A percentile compares a stretch with the other conserved stretches of the same genome.
These are phyloP conservation scores for Magallana angulata DNA, from an alignment of 1,140 invertebrate genomes.

Conservation along the genomic window DNA sequence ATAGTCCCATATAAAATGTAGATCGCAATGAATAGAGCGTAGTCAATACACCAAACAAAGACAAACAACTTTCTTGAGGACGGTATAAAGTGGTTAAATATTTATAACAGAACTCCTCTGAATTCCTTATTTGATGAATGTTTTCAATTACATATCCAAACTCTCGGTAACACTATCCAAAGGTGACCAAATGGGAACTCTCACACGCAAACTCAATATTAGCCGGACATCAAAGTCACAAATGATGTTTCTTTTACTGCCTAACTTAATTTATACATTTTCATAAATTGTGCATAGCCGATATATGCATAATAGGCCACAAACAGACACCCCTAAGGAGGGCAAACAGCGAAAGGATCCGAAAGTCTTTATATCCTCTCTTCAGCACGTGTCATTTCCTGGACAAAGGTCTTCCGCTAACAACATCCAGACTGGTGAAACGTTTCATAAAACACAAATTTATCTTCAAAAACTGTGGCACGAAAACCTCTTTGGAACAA, in stretches of 20 bases:
- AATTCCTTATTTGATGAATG: slow-evolving; percentile 34
- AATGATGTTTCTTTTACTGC: slow-evolving; percentile 28
- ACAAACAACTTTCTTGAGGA: slow-evolving; percentile 35
- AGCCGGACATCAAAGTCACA: slow-evolving; percentile 32
- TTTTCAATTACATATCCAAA: slow-evolving; percentile 37
- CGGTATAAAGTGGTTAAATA: slow-evolving; percentile 36
- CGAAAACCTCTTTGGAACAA: slow-evolving; percentile 37
- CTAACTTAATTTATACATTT: slow-evolving; percentile 37
- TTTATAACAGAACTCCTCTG: slow-evolving; percentile 11
- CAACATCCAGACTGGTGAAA: slow-evolving; percentile 32
- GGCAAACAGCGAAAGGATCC: slow-evolving; percentile 5
- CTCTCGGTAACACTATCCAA: slow-evolving; percentile 17
- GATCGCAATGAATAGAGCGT: neutral
- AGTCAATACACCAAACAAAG: slow-evolving; percentile 31
- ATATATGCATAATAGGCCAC: slow-evolving; percentile 33
- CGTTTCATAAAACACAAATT: slow-evolving; percentile 37
- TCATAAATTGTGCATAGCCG: slow-evolving; percentile 35
- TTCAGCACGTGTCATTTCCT: neutral
- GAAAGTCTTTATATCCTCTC: slow-evolving; percentile 25
- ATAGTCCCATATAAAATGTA: slow-evolving; percentile 34
- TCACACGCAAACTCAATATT: slow-evolving; percentile 28
- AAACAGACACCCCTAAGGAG: slow-evolving; percentile 32
- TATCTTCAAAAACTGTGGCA: slow-evolving; percentile 37
- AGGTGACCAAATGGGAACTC: slow-evolving; percentile 32
- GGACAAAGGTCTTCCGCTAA: slow-evolving; percentile 27